A percentile compares a stretch with the other conserved stretches of the same genome.
These are phyloP conservation scores for Colletes collaris DNA, from an alignment of 2,888 invertebrate species.

Conservation along the genomic window DNA sequence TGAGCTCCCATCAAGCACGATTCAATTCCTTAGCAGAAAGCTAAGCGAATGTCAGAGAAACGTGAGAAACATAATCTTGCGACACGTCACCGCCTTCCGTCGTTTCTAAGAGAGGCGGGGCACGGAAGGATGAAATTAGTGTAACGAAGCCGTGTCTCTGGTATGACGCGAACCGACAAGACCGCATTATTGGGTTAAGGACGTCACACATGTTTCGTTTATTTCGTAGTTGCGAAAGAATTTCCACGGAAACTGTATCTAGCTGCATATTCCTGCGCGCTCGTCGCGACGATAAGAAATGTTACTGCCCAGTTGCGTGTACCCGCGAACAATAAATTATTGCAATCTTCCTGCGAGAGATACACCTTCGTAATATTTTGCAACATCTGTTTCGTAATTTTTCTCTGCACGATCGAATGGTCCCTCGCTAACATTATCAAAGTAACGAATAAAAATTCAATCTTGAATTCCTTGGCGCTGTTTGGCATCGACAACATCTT, in stretches of 20 bases:
- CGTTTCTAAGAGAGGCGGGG: slow-evolving; percentile 48
- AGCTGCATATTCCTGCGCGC: neutral
- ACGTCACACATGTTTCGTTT: slow-evolving; percentile 54
- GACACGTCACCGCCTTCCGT: slow-evolving; percentile 66
- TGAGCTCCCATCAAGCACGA: slow-evolving; percentile 34
- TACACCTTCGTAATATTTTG: too few relatives aligned
- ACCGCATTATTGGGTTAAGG: slow-evolving; percentile 63
- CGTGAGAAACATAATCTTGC: slow-evolving; percentile 64
- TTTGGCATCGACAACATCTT: too few relatives aligned
- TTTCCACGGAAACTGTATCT: slow-evolving; percentile 33
- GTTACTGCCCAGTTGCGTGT: too few relatives aligned
- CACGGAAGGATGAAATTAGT: slow-evolving; percentile 63
- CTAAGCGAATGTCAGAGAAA: slow-evolving; percentile 64
- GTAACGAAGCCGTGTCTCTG: slow-evolving; percentile 62
- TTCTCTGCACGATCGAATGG: too few relatives aligned
- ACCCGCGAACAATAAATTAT: too few relatives aligned
- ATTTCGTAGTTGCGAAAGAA: slow-evolving; percentile 39
- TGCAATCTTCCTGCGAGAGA: too few relatives aligned
- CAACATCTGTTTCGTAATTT: too few relatives aligned
- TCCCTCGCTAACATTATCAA: too few relatives aligned
- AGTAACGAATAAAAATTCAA: too few relatives aligned
- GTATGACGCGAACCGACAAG: slow-evolving; percentile 49
- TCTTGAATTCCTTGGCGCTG: too few relatives aligned
- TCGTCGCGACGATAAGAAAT: too few relatives aligned
- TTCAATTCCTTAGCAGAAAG: slow-evolving; percentile 55